Base-by-base conservation (phyloP, 2,888 invertebrate genomes). In the Miltochrista miniata region DNA sequence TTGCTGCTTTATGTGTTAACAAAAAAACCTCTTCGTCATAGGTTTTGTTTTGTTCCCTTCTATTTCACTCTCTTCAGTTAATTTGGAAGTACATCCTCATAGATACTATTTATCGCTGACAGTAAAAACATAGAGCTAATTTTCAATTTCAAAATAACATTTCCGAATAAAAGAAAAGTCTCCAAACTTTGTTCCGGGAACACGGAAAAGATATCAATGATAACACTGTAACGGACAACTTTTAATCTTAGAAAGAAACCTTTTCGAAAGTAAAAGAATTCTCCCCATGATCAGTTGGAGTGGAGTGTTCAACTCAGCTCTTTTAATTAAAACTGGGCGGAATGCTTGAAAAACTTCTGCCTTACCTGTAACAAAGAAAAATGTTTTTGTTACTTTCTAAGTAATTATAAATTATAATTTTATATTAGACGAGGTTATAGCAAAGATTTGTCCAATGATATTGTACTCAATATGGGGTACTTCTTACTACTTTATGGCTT, bases 341-440 rank as follows among this genome's bases (percentile, higher is more conserved):
- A 74, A 79, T 80, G 75, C 79, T 81, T 79, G 56, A 59, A 61
- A 35, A 71, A 70, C 70, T 68, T 61, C 65, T 59, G 62, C 46
- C 59, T 68, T 87, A 87, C 87, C 87, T 87, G 87, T 40, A 82
- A 84, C 81, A 81, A 81, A 57, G 62, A 63, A 75, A 71, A 78
- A 66, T 69, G 65, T 66, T 63, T 56, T 50, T 10, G 54, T 62
- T 66, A 59, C 9, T 47, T 46, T 48, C 18, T 43, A 13, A 11
- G 8, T 33, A 12, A 15, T 36, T 12, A 42, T n/a, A 24, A 33
- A 33, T 8, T 40, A 10, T 13, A 40, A 33, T 33, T n/a, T 10
- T 0, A 18, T 8, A 39, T 5, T 24, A 24, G 5, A 24, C 18
- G 18, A 24, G 5, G 18, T 24, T 24, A 24, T 5, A 5, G 18